Evolutionary conservation across 1,140 invertebrate species (phyloP).

Genomic region (Mycetomoellerius zeteki): DNA sequence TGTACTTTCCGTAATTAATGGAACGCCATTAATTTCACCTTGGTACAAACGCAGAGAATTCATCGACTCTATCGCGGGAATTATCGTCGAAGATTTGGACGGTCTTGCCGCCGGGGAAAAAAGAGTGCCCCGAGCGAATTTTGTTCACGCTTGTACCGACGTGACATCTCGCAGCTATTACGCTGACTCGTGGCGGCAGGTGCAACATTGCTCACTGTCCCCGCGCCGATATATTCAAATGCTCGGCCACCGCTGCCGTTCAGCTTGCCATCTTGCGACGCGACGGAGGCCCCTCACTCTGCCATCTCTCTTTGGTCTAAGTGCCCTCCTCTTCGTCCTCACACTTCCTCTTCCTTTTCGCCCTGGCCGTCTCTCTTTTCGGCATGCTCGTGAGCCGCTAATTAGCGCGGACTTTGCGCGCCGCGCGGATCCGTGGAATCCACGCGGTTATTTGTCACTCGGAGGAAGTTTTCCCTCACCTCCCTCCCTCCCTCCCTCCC

Average conservation of each 20-base stretch:
- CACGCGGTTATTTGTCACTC: conserved; percentile 84
- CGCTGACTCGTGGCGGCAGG: conserved; percentile 83
- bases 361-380: conserved; percentile 70
- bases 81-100: background rate
- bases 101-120: background rate
- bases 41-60: background rate
- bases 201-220: conserved; percentile 86
- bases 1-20: background rate
- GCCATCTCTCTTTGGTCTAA: conserved; percentile 35
- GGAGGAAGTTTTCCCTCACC: conserved; percentile 69
- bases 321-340: conserved; percentile 50
- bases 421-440: conserved; percentile 82
- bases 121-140: conserved; percentile 51
- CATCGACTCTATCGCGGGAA: background rate
- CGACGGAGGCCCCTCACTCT: conserved; percentile 63
- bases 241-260: conserved; percentile 60
- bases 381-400: conserved; percentile 81
- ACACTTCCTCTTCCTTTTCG: conserved; percentile 52
- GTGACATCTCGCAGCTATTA: conserved; percentile 84
- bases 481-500: background rate
- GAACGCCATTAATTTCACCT: background rate
- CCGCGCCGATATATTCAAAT: conserved; percentile 82
- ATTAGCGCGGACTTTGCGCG: conserved; percentile 83
- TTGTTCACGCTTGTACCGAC: conserved; percentile 75
- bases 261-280: conserved; percentile 74